Percentiles rank a stretch among this genome's conserved stretches.
Evolutionary conservation across 2,888 invertebrate genomes (phyloP).

Genomic region (Lepidochitona cinerea): DNA sequence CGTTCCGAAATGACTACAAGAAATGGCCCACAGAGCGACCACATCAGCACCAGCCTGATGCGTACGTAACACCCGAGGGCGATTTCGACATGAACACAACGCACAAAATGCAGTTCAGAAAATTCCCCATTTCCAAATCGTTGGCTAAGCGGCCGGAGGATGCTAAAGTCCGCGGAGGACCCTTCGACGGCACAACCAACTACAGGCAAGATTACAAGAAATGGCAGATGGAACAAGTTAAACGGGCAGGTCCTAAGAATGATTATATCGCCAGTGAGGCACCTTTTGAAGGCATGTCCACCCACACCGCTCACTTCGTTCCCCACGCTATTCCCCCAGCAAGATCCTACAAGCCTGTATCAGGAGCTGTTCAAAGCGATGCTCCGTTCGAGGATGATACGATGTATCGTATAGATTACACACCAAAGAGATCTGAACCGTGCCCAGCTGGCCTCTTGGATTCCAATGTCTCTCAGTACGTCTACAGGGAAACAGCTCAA

Average conservation of each 20-base stretch:
- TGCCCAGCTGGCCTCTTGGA: conserved; percentile 67
- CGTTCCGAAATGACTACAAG: conserved; percentile 63
- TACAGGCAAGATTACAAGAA: conserved; percentile 60
- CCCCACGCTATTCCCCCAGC: conserved; percentile 44
- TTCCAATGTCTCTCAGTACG: conserved; percentile 42
- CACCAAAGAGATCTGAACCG: conserved; percentile 50
- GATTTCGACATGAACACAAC: conserved; percentile 66
- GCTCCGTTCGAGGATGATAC: conserved; percentile 66
- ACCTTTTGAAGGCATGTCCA: conserved; percentile 69
- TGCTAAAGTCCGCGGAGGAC: conserved; percentile 43
- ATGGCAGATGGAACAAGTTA: conserved; percentile 52
- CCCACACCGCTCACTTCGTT: conserved; percentile 63
- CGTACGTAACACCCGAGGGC: conserved; percentile 62
- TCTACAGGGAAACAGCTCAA: conserved; percentile 52
- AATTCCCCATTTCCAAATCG: conserved; percentile 51
- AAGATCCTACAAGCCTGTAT: conserved; percentile 52
- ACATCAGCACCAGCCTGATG: conserved; percentile 52
- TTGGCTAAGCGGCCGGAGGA: conserved; percentile 47
- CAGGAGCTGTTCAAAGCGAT: conserved; percentile 39
- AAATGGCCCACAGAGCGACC: conserved; percentile 58
- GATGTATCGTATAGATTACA: conserved; percentile 67
- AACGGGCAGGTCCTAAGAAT: conserved; percentile 39
- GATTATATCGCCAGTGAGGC: conserved; percentile 64
- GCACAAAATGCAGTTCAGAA: conserved; percentile 54
- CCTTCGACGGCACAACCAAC: conserved; percentile 63